Base-by-base conservation (phyloP, 2,888 invertebrate species). In the Euzophera pinguis region DNA sequence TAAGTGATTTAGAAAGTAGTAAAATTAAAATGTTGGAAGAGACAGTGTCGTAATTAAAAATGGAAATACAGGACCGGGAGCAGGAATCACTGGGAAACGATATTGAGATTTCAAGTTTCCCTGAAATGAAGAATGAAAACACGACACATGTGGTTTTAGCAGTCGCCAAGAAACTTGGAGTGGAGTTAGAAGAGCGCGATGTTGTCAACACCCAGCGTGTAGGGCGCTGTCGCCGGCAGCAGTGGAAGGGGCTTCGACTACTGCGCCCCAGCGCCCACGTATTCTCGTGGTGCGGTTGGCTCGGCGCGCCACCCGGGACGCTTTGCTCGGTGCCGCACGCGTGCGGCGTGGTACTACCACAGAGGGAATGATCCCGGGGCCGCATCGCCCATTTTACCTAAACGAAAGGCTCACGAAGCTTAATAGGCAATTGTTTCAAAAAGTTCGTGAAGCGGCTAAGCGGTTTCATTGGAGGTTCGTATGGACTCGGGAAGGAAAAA, bases 401-500 rank as follows among this genome's bases (percentile, higher is more conserved):
- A 50, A 54, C 41, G 53, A 54, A 35, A 39, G 47, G 22, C 47
- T 47, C 7, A 50, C 50, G 2, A 39, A 32, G 17, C 38, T 14
- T 7, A 32, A 50, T 22, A 45, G 50, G 29, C 50, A 27, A 3
- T 32, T 53, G 6, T 53, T 53, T 13, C 43, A 49, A 16, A 53
- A n/a, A 9, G 50, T 27, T 8, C 43, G 53, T 4, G 50, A 39
- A 14, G 32, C 43, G 5, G 16, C 47, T 1, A 37, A 29, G 17
- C 38, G 38, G 9, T 9, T 9, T 0, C 22, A 47, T 8, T 51
- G 22, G 29, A 54, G 39, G 14, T 54, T 47, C 35, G 47, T 42
- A 13, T 54, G 54, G 50, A 54, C 51, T 5, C 32, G 54, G 10
- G 50, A 50, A 6, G 51, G 54, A 1, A 54, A 54, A 38, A 47